Evolutionary conservation across 2,113 vertebrate genomes (phyloP), one percentile per base, ranked within the genome.

Genomic region (Peromyscus californicus): DNA sequence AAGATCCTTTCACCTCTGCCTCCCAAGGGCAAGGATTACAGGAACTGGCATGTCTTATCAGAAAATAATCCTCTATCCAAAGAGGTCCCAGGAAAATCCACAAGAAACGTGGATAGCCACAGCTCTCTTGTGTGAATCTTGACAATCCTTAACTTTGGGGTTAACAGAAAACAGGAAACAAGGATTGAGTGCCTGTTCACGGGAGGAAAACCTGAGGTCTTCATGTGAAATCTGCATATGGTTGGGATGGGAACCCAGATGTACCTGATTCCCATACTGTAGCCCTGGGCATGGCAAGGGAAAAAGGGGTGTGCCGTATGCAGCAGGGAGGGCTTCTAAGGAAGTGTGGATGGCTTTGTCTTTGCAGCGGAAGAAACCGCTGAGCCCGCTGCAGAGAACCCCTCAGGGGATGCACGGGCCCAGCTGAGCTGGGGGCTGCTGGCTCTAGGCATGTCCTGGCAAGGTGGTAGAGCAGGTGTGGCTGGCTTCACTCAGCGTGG

Each of bases 401-500:
- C 84, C 78, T 3, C 17, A 59, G 39, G 48, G 33, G 26, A 59
- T 36, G 22, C 22, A 6, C 12, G 5, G 82, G 69, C 79, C 93
- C 0, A 0, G 65, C n/a, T 65, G 13, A 57, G 39, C 82, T 54
- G 36, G 78, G 61, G 90, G 92, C 90, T 36, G 1, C 0, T 0
- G 61, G 42, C 90, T 92, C 82, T 21, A n/a, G 80, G 75, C 83
- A 3, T 95, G 90, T 96, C 91, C 72, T 10, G n/a, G 90, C 94
- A 90, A 45, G 59, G 72, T 45, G 67, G 74, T 92, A 74, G 83
- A 65, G 74, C 79, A 82, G 79, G 93, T 90, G 33, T 12, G 75
- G 70, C 91, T 0, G 2, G 92, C 93, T 94, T 95, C 48, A 91
- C 51, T 75, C 82, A 75, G 63, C 54, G 65, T 70, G 92, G 88